A percentile compares a stretch with the other conserved stretches of the same genome.
Conservation (phyloP, 2,113 vertebrate species). For the Peromyscus maniculatus region DNA sequence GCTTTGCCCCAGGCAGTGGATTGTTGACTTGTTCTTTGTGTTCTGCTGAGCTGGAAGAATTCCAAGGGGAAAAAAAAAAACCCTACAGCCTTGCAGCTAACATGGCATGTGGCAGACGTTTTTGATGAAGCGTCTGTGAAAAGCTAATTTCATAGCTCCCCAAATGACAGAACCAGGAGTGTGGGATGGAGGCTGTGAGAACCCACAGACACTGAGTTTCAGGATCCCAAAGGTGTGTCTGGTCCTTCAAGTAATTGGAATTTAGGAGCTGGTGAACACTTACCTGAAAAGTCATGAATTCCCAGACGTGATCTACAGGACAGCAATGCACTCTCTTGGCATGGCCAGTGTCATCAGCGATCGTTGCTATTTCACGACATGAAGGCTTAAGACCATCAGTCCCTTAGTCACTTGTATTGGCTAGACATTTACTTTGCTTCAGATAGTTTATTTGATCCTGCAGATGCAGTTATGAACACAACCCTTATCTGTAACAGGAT, state of each 20-base stretch:
- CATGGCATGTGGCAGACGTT: not conserved
- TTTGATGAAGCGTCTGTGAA: slow-evolving; percentile 53
- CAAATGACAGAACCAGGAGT: not conserved
- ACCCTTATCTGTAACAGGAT: not conserved
- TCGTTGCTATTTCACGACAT: not conserved
- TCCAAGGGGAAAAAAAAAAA: not conserved
- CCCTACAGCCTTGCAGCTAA: slow-evolving; percentile 42
- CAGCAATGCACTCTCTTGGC: not conserved
- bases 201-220: not conserved
- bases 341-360: not conserved
- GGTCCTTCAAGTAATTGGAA: not conserved
- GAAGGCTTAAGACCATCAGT: not conserved
- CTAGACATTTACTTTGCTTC: slow-evolving; percentile 31
- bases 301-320: not conserved
- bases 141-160: slow-evolving; percentile 8
- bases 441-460: not conserved
- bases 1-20: not conserved
- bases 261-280: not conserved
- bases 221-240: not conserved
- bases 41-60: slow-evolving; percentile 6
- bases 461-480: not conserved
- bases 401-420: not conserved
- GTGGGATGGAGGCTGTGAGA: not conserved
- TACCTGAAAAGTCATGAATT: not conserved
- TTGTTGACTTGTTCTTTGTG: slow-evolving; percentile 26